phyloP scores from a whole-genome alignment of 2,113 vertebrate genomes.

The Phylloscopus trochilus region DNA sequence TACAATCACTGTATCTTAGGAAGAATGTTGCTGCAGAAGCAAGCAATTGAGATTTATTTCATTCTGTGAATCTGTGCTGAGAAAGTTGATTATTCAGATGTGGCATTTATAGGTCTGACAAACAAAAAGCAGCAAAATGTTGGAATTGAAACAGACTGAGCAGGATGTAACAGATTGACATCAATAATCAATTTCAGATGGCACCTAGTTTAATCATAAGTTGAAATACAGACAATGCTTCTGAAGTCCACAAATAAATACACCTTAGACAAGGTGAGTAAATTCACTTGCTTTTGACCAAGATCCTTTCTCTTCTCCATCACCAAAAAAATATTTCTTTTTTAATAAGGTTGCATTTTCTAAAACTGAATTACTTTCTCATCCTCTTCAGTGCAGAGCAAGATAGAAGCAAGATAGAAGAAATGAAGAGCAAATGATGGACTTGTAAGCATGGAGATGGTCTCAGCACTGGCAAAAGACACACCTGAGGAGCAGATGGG shows the following conservation, averaged over 20 bases:
- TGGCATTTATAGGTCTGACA: not conserved
- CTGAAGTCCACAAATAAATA: not conserved
- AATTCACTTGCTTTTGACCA: not conserved
- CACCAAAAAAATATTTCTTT: not conserved
- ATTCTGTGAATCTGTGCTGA: not conserved
- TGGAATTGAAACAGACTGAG: conserved; percentile 15
- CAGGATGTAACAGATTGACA: conserved; percentile 6
- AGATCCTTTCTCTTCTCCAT: not conserved
- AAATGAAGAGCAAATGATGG: not conserved
- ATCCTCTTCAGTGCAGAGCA: not conserved
- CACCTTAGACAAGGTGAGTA: not conserved
- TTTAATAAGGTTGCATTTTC: not conserved
- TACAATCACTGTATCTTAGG: not conserved
- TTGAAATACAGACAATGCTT: not conserved
- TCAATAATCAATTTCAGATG: conserved; percentile 7
- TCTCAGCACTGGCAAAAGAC: not conserved
- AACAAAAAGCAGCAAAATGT: conserved; percentile 23
- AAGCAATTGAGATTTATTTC: not conserved
- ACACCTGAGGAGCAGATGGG: not conserved
- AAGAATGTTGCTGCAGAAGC: not conserved
- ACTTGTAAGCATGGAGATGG: not conserved
- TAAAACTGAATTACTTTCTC: not conserved
- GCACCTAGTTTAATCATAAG: not conserved
- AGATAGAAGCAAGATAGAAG: not conserved
- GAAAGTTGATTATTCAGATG: not conserved